These are phyloP conservation scores for Atta colombica DNA, from an alignment of 1,140 invertebrate species.

Conservation along the genomic window DNA sequence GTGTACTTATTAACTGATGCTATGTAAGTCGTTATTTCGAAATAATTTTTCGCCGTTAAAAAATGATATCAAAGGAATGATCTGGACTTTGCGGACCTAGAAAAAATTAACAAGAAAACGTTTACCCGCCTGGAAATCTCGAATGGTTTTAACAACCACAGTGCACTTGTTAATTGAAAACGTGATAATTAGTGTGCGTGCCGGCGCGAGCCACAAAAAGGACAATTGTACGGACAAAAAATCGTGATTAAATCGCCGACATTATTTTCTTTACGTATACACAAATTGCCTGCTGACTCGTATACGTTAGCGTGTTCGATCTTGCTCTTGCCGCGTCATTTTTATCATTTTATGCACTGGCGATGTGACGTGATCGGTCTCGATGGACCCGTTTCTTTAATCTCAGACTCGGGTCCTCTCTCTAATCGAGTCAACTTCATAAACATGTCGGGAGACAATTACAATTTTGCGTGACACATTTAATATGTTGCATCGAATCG, in stretches of 20 bases:
- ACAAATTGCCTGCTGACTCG: slow-evolving; percentile 41
- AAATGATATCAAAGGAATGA: background rate
- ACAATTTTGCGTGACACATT: background rate
- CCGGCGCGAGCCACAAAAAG: slow-evolving; percentile 27
- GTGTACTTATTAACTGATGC: background rate
- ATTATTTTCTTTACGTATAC: slow-evolving; percentile 40
- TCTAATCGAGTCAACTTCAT: slow-evolving; percentile 38
- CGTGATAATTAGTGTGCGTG: slow-evolving; percentile 40
- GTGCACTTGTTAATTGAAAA: slow-evolving; percentile 25
- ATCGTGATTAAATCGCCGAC: slow-evolving; percentile 35
- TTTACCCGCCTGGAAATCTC: background rate
- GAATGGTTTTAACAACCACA: background rate
- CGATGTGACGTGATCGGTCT: slow-evolving; percentile 31
- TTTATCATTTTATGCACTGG: slow-evolving; percentile 46
- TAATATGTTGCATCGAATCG: background rate
- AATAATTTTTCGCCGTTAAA: background rate
- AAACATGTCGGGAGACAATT: slow-evolving; percentile 18
- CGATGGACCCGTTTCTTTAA: slow-evolving; percentile 23
- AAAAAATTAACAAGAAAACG: slow-evolving; percentile 11
- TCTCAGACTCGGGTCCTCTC: background rate
- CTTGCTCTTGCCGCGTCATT: slow-evolving; percentile 22
- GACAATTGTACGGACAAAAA: slow-evolving; percentile 12
- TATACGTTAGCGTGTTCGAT: slow-evolving; percentile 22
- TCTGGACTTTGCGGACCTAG: background rate
- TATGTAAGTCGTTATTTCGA: background rate